Percentiles rank a stretch among this genome's conserved stretches.
Conservation (phyloP, 1,140 invertebrate genomes). For the Drosophila burlai region DNA sequence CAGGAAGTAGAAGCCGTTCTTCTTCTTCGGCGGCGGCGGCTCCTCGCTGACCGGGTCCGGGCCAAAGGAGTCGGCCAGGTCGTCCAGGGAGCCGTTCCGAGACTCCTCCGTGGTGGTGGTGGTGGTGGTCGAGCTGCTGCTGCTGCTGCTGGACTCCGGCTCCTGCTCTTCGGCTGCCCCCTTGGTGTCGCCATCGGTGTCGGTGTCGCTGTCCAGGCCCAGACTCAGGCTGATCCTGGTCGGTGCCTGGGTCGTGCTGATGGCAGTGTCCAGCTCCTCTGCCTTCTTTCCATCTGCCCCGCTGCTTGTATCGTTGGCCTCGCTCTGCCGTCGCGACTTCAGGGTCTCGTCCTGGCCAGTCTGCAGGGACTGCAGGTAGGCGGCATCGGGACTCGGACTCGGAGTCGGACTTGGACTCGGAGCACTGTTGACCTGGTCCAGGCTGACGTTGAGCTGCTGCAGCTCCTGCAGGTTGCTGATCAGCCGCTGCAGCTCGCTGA, state of each 20-base stretch:
- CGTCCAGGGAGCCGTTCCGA: conserved; percentile 83
- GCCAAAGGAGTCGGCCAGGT: conserved; percentile 92
- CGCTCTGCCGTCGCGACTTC: conserved; percentile 68
- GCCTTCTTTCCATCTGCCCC: background rate
- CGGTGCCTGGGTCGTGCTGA: conserved; percentile 51
- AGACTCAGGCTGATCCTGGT: conserved; percentile 60
- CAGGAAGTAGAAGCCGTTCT: conserved; percentile 92
- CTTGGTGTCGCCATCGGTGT: conserved; percentile 29
- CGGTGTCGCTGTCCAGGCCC: conserved; percentile 29
- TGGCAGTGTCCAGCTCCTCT: background rate
- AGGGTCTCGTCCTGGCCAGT: conserved; percentile 42
- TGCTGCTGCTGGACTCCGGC: background rate
- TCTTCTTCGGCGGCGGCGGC: conserved; percentile 88
- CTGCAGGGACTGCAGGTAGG: conserved; percentile 69
- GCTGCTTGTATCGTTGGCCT: conserved; percentile 5
- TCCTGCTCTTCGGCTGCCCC: background rate
- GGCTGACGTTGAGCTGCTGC: conserved; percentile 85
- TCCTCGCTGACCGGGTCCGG: conserved; percentile 86
- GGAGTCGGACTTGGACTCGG: background rate
- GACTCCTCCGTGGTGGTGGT: conserved; percentile 66
- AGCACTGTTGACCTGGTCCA: conserved; percentile 51
- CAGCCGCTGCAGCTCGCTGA: conserved; percentile 77
- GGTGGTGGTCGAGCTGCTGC: conserved; percentile 15
- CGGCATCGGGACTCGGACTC: conserved; percentile 37
- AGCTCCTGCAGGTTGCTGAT: conserved; percentile 79